Evolutionary conservation across 2,113 vertebrate genomes (phyloP).

Genomic region (Lagopus muta): DNA sequence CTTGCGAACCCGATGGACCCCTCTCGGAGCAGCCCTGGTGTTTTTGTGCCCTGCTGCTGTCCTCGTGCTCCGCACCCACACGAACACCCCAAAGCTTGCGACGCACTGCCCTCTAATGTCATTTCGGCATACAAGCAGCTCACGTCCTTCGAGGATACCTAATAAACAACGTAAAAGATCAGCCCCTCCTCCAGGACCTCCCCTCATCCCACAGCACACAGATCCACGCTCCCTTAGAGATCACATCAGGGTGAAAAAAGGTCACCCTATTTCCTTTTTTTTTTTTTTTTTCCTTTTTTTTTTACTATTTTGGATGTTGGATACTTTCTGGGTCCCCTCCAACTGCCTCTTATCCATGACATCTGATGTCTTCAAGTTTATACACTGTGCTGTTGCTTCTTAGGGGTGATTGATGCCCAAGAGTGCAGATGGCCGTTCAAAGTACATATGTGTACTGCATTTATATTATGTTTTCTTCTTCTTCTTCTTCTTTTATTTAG

Average conservation of each 20-base stretch:
- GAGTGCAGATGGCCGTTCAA: not conserved
- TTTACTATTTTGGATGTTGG: not conserved
- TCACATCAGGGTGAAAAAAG: not conserved
- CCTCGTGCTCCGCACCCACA: not conserved
- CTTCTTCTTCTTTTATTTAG: not conserved
- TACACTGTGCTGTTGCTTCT: not conserved
- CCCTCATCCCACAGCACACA: not conserved
- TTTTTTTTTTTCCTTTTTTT: not conserved
- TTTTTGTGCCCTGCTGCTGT: not conserved
- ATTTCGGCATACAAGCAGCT: not conserved
- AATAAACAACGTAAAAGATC: accelerated
- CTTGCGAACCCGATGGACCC: not conserved
- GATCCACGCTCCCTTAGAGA: not conserved
- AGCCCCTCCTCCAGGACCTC: not conserved
- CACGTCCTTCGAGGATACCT: not conserved
- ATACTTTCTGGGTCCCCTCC: not conserved
- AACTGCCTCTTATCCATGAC: not conserved
- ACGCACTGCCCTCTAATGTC: slow-evolving; percentile 46
- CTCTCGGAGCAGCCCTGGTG: not conserved
- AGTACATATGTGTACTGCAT: not conserved
- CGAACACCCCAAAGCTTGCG: not conserved
- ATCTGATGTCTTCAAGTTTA: not conserved
- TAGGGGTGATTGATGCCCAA: not conserved
- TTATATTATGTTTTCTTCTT: not conserved
- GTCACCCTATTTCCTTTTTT: not conserved